These are phyloP conservation scores for Momotus momota DNA, from an alignment of 2,797 vertebrate species.

Conservation along the genomic window DNA sequence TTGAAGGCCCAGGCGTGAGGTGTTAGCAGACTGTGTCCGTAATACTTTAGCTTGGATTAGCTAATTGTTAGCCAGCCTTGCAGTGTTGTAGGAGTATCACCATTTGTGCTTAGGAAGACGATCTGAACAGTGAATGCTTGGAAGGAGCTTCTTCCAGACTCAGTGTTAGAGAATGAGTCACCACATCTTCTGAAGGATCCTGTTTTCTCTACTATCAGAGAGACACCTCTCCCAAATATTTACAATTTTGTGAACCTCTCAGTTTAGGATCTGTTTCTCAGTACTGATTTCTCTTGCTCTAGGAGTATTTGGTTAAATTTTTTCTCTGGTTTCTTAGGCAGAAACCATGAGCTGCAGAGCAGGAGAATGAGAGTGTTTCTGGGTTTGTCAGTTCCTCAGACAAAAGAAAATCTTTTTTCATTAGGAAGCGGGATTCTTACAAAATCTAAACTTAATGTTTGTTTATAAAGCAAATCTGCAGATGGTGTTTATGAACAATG, in stretches of 20 bases:
- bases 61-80: background rate
- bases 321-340: background rate
- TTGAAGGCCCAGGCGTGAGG: background rate
- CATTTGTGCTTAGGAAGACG: background rate
- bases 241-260: background rate
- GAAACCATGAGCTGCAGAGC: background rate
- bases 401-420: background rate
- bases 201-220: background rate
- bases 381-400: background rate
- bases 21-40: background rate
- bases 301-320: background rate
- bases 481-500: slow-evolving; percentile 22
- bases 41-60: background rate
- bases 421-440: background rate
- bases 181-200: background rate
- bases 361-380: background rate
- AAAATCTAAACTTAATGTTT: background rate
- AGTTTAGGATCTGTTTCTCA: background rate
- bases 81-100: background rate
- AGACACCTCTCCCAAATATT: background rate
- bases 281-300: background rate
- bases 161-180: background rate
- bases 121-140: background rate
- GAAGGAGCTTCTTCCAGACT: background rate
- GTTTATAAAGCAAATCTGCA: slow-evolving; percentile 5